These are phyloP conservation scores for Lingula anatina DNA, from an alignment of 2,888 invertebrate genomes.

Conservation along the genomic window DNA sequence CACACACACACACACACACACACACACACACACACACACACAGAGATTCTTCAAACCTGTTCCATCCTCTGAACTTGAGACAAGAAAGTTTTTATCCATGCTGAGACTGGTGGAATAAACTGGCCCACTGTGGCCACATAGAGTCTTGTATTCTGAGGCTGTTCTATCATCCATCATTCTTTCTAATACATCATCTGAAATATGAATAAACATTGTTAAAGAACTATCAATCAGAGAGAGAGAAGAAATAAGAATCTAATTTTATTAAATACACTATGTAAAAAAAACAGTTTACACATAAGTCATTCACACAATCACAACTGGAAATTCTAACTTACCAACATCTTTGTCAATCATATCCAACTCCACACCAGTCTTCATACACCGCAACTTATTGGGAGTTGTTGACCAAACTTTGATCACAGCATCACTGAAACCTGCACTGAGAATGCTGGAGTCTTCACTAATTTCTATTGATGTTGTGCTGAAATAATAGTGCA, in stretches of 20 bases:
- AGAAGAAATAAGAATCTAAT: too few relatives aligned
- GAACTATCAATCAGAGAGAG: too few relatives aligned
- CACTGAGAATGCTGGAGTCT: conserved; percentile 86
- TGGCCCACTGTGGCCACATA: conserved; percentile 84
- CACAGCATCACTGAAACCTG: conserved; percentile 84
- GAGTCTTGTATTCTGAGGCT: conserved; percentile 71
- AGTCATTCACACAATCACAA: too few relatives aligned
- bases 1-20: too few relatives aligned
- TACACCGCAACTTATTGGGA: conserved; percentile 77
- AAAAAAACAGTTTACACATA: too few relatives aligned
- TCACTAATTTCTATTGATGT: conserved; percentile 43
- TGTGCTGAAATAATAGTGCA: too few relatives aligned
- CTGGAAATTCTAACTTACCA: too few relatives aligned
- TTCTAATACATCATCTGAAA: conserved; percentile 79
- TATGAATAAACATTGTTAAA: too few relatives aligned
- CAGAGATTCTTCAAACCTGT: too few relatives aligned
- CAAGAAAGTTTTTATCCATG: conserved; percentile 78
- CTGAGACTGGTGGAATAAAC: conserved; percentile 76
- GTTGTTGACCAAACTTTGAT: conserved; percentile 86
- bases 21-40: too few relatives aligned
- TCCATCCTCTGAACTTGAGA: conserved; percentile 89
- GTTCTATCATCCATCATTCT: conserved; percentile 94
- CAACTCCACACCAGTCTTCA: conserved; percentile 83
- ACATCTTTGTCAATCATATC: conserved; percentile 82
- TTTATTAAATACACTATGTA: too few relatives aligned